Evolutionary conservation across 2,113 vertebrate species (phyloP).

Genomic region (Oncorhynchus keta): DNA sequence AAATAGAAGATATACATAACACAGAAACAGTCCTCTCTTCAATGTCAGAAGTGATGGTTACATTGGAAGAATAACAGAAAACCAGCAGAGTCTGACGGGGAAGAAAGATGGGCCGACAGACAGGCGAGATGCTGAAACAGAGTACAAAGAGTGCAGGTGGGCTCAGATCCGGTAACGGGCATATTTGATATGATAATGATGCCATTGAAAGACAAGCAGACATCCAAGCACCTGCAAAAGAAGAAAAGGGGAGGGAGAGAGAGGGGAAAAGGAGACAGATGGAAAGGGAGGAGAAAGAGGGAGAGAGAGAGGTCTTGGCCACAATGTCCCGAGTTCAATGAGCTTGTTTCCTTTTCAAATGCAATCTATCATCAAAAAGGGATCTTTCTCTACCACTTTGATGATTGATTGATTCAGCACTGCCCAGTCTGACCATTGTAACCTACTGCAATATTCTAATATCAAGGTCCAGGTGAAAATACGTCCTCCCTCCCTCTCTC

Average conservation of each 20-base stretch:
- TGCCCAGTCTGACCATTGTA: neutral
- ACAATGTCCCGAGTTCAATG: neutral
- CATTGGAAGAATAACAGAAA: neutral
- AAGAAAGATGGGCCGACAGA: neutral
- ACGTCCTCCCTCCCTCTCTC: conserved; percentile 3
- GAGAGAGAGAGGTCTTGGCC: conserved; percentile 33
- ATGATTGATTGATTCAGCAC: neutral
- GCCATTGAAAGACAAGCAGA: conserved; percentile 37
- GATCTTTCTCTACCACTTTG: neutral
- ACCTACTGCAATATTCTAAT: neutral
- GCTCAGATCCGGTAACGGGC: conserved; percentile 10
- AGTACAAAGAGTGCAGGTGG: neutral
- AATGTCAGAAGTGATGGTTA: neutral
- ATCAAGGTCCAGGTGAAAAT: conserved; percentile 7
- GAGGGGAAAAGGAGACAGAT: neutral
- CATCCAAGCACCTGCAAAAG: conserved; percentile 47
- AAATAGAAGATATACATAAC: neutral
- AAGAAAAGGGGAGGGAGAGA: neutral
- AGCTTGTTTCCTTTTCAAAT: neutral
- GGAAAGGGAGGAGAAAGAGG: conserved; percentile 29
- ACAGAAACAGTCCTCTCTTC: neutral
- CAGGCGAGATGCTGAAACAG: neutral
- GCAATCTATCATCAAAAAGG: neutral
- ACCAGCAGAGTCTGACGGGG: neutral
- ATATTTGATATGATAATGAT: conserved; percentile 64